These are phyloP conservation scores for Plagiodera versicolora DNA, from an alignment of 2,888 invertebrate species.

Conservation along the genomic window DNA sequence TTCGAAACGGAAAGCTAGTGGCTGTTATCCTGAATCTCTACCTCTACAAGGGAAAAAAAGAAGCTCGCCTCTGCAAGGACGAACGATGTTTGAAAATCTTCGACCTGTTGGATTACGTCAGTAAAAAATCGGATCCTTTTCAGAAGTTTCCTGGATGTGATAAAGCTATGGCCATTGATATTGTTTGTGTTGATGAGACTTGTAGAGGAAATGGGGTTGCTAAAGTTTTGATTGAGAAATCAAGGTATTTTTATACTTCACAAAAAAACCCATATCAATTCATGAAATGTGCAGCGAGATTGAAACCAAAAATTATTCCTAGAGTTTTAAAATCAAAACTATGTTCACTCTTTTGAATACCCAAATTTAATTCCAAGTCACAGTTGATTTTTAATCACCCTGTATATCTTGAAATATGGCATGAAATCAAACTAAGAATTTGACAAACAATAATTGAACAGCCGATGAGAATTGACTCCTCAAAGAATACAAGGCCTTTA, in stretches of 20 bases:
- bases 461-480: too few species aligned
- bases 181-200: constrained; percentile 67
- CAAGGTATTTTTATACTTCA: constrained; percentile 62
- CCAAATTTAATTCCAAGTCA: too few species aligned
- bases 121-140: constrained; percentile 60
- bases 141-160: constrained; percentile 60
- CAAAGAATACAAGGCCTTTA: too few species aligned
- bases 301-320: too few species aligned
- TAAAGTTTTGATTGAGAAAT: constrained; percentile 62
- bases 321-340: too few species aligned
- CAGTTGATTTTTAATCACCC: too few species aligned
- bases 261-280: too few species aligned
- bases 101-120: constrained; percentile 62
- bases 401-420: too few species aligned
- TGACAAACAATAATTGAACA: too few species aligned
- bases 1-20: constrained; percentile 59
- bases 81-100: constrained; percentile 68
- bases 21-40: constrained; percentile 50
- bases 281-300: too few species aligned
- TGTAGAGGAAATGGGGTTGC: constrained; percentile 71
- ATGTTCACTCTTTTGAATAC: too few species aligned
- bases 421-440: too few species aligned
- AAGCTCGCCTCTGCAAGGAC: constrained; percentile 48
- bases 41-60: constrained; percentile 36
- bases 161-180: constrained; percentile 63